Evolutionary conservation across 2,888 invertebrate species (phyloP).

Genomic region (Dione vanillae): DNA sequence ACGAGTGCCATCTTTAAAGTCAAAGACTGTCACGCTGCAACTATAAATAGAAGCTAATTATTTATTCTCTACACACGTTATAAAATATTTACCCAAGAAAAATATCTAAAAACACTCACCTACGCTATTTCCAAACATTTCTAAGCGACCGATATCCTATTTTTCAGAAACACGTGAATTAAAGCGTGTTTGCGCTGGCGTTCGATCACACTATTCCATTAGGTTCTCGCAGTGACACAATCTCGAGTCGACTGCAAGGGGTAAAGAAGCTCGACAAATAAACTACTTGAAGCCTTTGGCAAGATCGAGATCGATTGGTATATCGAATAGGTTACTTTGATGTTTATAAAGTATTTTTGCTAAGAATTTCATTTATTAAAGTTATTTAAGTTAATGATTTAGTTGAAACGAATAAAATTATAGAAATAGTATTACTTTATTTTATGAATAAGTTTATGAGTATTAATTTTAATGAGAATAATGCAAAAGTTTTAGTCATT

Average conservation of each 20-base stretch:
- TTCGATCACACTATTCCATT: slow-evolving; percentile 62
- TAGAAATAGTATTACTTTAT: too few relatives aligned
- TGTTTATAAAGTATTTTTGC: slow-evolving; percentile 7
- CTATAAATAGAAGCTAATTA: too few relatives aligned
- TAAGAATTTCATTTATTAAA: background rate
- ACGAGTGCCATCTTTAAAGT: too few relatives aligned
- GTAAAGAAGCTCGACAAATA: slow-evolving; percentile 46
- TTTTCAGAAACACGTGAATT: slow-evolving; percentile 48
- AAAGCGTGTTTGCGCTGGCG: slow-evolving; percentile 55
- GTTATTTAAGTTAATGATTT: slow-evolving; percentile 1
- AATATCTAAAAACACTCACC: background rate
- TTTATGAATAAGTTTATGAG: too few relatives aligned
- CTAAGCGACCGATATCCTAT: slow-evolving; percentile 29
- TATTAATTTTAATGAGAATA: too few relatives aligned
- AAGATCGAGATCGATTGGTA: slow-evolving; percentile 36
- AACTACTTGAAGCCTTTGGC: slow-evolving; percentile 36
- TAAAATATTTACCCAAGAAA: background rate
- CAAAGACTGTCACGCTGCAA: too few relatives aligned
- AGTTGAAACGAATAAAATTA: background rate
- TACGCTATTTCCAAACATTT: slow-evolving; percentile 9
- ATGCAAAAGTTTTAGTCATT: too few relatives aligned
- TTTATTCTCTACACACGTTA: too few relatives aligned
- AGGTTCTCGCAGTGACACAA: slow-evolving; percentile 57
- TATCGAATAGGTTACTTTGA: slow-evolving; percentile 35
- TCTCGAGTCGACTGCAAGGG: slow-evolving; percentile 51